Evolutionary conservation across 1,140 invertebrate genomes (phyloP), one percentile per base, ranked within the genome.

Genomic region (Acromyrmex heyeri): DNA sequence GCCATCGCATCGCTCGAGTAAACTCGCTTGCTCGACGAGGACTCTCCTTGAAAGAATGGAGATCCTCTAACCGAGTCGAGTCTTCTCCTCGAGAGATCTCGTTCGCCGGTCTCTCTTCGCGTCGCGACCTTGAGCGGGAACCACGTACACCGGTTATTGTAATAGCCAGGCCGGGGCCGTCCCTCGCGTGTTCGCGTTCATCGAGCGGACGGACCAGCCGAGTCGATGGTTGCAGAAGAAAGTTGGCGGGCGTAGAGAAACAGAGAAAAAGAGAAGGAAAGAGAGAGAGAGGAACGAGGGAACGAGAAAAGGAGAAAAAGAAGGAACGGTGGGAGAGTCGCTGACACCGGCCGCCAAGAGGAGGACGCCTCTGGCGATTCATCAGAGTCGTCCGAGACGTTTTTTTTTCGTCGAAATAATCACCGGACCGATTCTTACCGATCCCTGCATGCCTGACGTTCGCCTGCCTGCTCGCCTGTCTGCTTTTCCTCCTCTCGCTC

Each of bases 101-200:
- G 61, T 34, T 81, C 77, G 50, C 27, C 85, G 87, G 88, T 91
- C 89, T 86, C 90, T 85, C 90, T 86, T 88, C 77, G 59, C 44
- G 89, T 77, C n/a, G 70, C 87, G 90, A 90, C 92, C 92, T 93
- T 93, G 91, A 81, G 70, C 79, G 77, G 61, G 86, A 72, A 82
- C 87, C 88, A 78, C 87, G 81, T 86, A 88, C 88, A 87, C 90
- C 86, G 87, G 86, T 91, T 89, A 87, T 89, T 82, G 88, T 90
- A 89, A 89, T 89, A 89, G 88, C 76, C 48, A 73, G 62, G 81
- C 75, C 53, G 48, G 24, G n/a, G 70, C 61, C 72, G 73, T 65
- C 72, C 61, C 88, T 89, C 61, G 89, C 88, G 86, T 87, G 89
- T 89, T 89, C 85, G 76, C 55, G 38, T 67, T 61, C 53, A 69